Evolutionary conservation across 2,888 invertebrate genomes (phyloP).

Genomic region (Eilema caniola): DNA sequence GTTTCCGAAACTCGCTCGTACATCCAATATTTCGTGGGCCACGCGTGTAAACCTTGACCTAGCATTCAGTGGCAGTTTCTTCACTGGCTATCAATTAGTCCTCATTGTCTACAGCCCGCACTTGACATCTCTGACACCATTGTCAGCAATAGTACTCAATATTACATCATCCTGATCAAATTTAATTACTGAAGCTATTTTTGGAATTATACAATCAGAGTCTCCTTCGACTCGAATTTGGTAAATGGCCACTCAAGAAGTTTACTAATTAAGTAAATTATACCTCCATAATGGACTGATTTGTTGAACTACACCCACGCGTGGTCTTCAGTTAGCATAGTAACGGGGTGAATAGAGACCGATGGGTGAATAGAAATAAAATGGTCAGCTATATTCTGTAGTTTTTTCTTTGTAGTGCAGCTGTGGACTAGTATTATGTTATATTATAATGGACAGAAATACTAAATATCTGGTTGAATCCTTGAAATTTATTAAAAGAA

Average conservation of each 20-base stretch:
- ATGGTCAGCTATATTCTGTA: too few species aligned
- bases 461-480: too few species aligned
- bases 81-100: constrained; percentile 19
- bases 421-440: too few species aligned
- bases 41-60: constrained; percentile 37
- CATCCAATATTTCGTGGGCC: constrained; percentile 12
- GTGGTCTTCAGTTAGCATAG: neutral
- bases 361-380: too few species aligned
- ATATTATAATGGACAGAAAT: too few species aligned
- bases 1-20: neutral
- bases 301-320: neutral
- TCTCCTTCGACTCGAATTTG: constrained; percentile 16
- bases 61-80: constrained; percentile 22
- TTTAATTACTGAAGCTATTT: constrained; percentile 15
- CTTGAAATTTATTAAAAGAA: too few species aligned
- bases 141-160: neutral
- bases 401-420: too few species aligned
- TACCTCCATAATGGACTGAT: constrained; percentile 1
- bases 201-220: constrained; percentile 11
- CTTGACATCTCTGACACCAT: constrained; percentile 44
- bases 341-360: too few species aligned
- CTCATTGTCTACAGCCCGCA: constrained; percentile 20
- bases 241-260: neutral
- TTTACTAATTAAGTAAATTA: constrained; percentile 32
- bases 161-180: constrained; percentile 10